Evolutionary conservation across 2,888 invertebrate genomes (phyloP), one percentile per base, ranked within the genome.

Genomic region (Drosophila borborema): DNA sequence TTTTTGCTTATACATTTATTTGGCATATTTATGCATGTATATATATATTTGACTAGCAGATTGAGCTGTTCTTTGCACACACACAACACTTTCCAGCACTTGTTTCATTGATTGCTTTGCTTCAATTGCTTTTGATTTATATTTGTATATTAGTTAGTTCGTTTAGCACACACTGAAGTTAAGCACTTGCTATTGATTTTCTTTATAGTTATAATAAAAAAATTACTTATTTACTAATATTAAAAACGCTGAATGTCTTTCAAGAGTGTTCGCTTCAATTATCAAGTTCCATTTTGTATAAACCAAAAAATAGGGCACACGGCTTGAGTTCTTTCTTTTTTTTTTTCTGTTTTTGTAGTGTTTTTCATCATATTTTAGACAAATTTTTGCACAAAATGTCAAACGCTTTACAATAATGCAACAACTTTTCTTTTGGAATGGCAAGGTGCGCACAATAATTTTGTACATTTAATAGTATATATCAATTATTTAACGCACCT

Each of bases 181-280:
- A 41, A 23, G 46, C 48, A 64, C 66, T 68, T 69, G 38, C 3
- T 58, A 34, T 58, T 48, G 38, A 34, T 53, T 36, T 20, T 54
- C 4, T 38, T 40, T 28, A 18, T 18, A 1, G 45, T 71, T 66
- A 60, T 16, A 16, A 18, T 18, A 69, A 74, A 74, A 82, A 86
- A 69, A 61, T 64, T 14, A 68, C 66, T 80, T 71, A 60, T 59
- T 43, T 64, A 51, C 48, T 75, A 63, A 64, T 64, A 64, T 63
- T 55, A 58, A 63, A 60, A 61, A 65, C 51, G 68, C 53, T 53
- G 45, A 74, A 74, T 71, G 74, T 70, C 81, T 77, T 82, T 72
- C 90, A 90, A 89, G 91, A 91, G 91, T 91, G 91, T 92, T 91
- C 91, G 91, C 91, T 92, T 86, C 72, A 77, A 80, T 72, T 69